Evolutionary conservation across 2,113 vertebrate species (phyloP).

Genomic region (Chelonoidis abingdonii): DNA sequence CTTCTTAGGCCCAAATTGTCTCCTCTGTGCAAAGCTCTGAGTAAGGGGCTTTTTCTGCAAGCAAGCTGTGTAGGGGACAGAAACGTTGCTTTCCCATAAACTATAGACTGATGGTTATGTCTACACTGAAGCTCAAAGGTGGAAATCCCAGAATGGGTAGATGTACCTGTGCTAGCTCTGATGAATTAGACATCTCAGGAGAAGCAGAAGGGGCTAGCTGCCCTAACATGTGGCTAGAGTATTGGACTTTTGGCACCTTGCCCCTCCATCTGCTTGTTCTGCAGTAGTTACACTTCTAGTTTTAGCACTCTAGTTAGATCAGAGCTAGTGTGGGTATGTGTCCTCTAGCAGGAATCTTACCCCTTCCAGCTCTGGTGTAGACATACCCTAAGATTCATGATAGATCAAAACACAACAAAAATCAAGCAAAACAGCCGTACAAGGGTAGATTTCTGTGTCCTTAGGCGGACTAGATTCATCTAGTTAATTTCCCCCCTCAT

Average conservation of each 20-base stretch:
- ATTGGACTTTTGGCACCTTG: not conserved
- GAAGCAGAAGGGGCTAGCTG: not conserved
- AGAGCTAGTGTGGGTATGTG: not conserved
- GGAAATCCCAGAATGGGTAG: not conserved
- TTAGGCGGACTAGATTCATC: not conserved
- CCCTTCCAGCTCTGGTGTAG: not conserved
- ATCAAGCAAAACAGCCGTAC: not conserved
- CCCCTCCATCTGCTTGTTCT: not conserved
- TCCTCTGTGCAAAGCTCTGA: not conserved
- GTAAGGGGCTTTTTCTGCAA: not conserved
- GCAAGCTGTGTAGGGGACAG: not conserved
- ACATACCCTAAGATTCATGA: not conserved
- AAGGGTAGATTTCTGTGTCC: not conserved
- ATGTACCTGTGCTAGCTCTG: not conserved
- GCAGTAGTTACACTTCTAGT: not conserved
- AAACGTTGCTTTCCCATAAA: not conserved
- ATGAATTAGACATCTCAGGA: not conserved
- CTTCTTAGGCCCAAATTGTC: not conserved
- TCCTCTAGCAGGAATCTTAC: not conserved
- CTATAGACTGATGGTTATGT: not conserved
- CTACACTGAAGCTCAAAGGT: not conserved
- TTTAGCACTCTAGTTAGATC: not conserved
- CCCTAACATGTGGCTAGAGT: not conserved
- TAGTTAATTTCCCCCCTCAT: not conserved
- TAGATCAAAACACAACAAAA: not conserved